Evolutionary conservation across 2,113 vertebrate species (phyloP), one percentile per base, ranked within the genome.

Genomic region (Echinops telfairi): DNA sequence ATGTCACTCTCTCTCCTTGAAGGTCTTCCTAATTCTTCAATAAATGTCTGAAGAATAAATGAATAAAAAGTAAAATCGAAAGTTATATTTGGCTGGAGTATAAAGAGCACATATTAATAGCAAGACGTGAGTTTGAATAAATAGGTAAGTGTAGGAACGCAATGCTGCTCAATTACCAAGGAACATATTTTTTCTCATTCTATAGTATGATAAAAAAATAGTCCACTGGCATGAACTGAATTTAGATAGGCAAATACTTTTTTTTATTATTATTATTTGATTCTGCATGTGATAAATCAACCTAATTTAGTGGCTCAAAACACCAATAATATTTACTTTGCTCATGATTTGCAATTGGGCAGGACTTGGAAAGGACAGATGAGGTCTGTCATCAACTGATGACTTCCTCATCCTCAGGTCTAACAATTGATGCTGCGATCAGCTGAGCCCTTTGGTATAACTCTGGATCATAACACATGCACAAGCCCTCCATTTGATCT

Each of bases 211-310:
- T 77, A 78, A 71, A 15, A 15, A 58, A 66, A 86, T 64, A 40
- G 40, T 73, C 91, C 77, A 92, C 20, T n/a, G 23, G 60, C 86
- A 83, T 64, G 29, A 83, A 82, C 22, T 73, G 36, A 73, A 73
- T 90, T 93, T 79, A 78, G 6, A n/a, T 43, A 87, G 31, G 57
- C 22, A 88, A 14, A 43, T 4, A 66, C 47, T 53, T 73, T 78
- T n/a, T n/a, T n/a, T n/a, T n/a, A 8, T 73, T 78, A 12, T 22
- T 58, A 0, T 29, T 73, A 38, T 64, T 10, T 43, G 20, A 57
- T 79, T 83, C 43, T 79, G 4, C 14, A 73, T 64, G 57, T 7
- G 25, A 70, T 64, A 75, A 79, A 23, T 33, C 33, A 73, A 29
- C 58, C 79, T 38, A 53, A 25, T 4, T n/a, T 73, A 79, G 57